phyloP scores from a whole-genome alignment of 2,797 vertebrate genomes.

The Parotocinclus haroldoi region DNA sequence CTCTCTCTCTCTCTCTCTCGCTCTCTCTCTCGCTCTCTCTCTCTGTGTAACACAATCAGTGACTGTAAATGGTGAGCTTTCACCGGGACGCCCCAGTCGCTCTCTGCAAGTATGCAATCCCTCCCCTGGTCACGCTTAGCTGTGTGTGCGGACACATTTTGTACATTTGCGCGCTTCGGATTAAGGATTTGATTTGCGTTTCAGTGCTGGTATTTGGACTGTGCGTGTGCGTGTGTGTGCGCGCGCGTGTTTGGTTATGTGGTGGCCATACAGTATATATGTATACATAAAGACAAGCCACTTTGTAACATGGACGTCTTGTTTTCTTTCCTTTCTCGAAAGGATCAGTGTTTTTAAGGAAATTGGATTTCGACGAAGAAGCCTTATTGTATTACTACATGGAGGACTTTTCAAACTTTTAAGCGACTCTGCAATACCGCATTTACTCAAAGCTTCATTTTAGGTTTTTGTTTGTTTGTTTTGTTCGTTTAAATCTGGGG shows the following conservation, averaged over 20 bases:
- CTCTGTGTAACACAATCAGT: conserved; percentile 55
- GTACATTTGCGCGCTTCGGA: conserved; percentile 10
- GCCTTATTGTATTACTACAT: conserved; percentile 26
- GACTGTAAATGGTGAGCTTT: conserved; percentile 26
- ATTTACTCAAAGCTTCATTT: neutral
- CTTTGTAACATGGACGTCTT: conserved; percentile 2
- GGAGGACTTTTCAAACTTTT: conserved; percentile 26
- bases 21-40: conserved; percentile 2
- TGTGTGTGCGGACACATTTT: conserved; percentile 26
- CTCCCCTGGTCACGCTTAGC: neutral
- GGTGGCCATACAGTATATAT: no score
- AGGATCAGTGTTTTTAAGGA: conserved; percentile 22
- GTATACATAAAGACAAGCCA: no score
- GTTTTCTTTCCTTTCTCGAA: conserved; percentile 3
- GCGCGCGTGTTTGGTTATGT: neutral
- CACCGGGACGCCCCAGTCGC: conserved; percentile 28
- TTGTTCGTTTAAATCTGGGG: no score
- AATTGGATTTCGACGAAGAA: conserved; percentile 22
- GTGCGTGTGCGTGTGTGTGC: conserved; percentile 9
- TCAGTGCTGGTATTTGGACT: neutral
- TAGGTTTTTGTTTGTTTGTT: neutral
- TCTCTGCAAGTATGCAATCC: conserved; percentile 39
- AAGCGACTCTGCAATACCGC: conserved; percentile 31
- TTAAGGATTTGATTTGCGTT: no score
- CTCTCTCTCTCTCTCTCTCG: neutral